Percentiles rank a stretch among this genome's conserved stretches.
phyloP scores from a whole-genome alignment of 2,888 invertebrate genomes.

The Xestia rhomboidea region DNA sequence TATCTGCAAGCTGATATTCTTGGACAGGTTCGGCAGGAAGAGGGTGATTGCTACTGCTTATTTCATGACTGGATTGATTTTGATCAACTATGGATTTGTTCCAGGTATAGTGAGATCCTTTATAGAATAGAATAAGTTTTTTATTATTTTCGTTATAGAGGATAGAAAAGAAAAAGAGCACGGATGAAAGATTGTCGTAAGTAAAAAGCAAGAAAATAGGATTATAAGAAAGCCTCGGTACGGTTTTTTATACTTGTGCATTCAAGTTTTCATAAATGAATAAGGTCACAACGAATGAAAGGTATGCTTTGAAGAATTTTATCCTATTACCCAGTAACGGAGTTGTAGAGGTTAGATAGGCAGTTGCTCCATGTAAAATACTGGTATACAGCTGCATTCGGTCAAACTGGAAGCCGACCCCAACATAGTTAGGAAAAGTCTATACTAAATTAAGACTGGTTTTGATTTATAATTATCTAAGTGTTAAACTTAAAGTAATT shows the following conservation, averaged over 20 bases:
- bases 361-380: neutral
- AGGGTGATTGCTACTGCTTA: slow-evolving; percentile 92
- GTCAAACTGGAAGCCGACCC: neutral
- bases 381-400: neutral
- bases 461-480: neutral
- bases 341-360: neutral
- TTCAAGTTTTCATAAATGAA: too few relatives aligned
- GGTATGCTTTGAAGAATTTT: neutral
- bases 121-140: neutral
- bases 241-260: too few relatives aligned
- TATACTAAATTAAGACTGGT: neutral
- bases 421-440: neutral
- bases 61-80: slow-evolving; percentile 91
- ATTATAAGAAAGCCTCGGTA: too few relatives aligned
- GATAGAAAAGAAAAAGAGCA: neutral
- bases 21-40: slow-evolving; percentile 92
- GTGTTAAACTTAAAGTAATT: neutral
- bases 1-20: slow-evolving; percentile 91
- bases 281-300: neutral
- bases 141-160: neutral
- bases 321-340: neutral
- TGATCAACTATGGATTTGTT: slow-evolving; percentile 91
- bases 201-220: too few relatives aligned
- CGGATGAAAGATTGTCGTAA: neutral
- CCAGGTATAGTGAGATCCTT: slow-evolving; percentile 83